A percentile compares a stretch with the other conserved stretches of the same genome.
phyloP scores from a whole-genome alignment of 2,888 invertebrate genomes.

The Drosophila helvetica region DNA sequence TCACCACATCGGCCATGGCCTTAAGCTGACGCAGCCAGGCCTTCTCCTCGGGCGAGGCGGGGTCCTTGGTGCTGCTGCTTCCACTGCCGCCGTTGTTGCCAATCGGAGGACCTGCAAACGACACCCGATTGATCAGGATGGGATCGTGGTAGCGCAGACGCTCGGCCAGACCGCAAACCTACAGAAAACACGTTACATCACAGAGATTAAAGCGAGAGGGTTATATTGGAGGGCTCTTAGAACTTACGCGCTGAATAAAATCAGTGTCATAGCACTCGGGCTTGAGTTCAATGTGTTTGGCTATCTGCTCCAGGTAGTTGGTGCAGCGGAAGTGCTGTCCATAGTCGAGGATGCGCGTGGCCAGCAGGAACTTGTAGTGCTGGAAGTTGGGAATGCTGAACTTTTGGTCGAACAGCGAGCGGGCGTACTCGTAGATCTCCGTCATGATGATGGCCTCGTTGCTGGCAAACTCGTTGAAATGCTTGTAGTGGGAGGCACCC shows the following conservation, averaged over 20 bases:
- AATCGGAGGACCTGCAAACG: constrained; percentile 68
- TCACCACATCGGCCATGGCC: constrained; percentile 65
- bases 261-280: constrained; percentile 58
- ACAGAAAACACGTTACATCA: background rate
- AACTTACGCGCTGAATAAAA: constrained; percentile 62
- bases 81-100: constrained; percentile 37
- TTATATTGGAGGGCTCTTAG: too few relatives aligned
- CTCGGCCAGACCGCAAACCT: constrained; percentile 85
- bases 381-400: constrained; percentile 91
- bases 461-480: constrained; percentile 88
- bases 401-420: constrained; percentile 90
- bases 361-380: constrained; percentile 93
- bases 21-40: constrained; percentile 83
- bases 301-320: constrained; percentile 91
- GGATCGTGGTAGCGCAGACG: constrained; percentile 90
- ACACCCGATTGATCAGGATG: constrained; percentile 74
- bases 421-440: constrained; percentile 97
- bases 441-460: constrained; percentile 96
- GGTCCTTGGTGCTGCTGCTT: constrained; percentile 40
- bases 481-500: constrained; percentile 88
- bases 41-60: constrained; percentile 72
- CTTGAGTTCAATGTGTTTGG: constrained; percentile 86
- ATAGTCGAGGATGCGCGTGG: constrained; percentile 90
- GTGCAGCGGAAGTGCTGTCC: constrained; percentile 89
- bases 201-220: too few relatives aligned